Percentiles rank a stretch among this genome's conserved stretches.
These are phyloP conservation scores for Drosophila repletoides DNA, from an alignment of 1,140 invertebrate genomes.

Conservation along the genomic window DNA sequence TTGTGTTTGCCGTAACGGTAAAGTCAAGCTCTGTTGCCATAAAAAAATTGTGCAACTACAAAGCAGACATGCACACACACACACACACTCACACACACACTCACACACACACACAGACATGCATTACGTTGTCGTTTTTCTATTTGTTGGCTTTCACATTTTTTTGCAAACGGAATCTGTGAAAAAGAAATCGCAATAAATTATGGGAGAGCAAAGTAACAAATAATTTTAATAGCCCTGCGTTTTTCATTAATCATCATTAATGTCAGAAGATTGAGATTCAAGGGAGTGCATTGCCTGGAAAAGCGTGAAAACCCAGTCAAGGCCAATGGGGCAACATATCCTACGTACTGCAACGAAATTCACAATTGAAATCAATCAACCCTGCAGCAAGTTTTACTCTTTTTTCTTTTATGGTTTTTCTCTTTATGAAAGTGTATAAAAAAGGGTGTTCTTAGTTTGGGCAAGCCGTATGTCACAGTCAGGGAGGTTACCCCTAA, in stretches of 20 bases:
- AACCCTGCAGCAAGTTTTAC: conserved; percentile 43
- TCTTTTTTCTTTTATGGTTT: no score
- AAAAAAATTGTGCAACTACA: conserved; percentile 32
- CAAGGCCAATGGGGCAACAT: conserved; percentile 54
- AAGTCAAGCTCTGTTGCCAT: conserved; percentile 54
- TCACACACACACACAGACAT: not conserved
- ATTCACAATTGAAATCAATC: conserved; percentile 54
- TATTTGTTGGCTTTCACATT: conserved; percentile 53
- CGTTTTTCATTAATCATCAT: conserved; percentile 74
- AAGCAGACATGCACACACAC: not conserved
- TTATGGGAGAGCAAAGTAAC: conserved; percentile 42
- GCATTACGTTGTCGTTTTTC: conserved; percentile 31
- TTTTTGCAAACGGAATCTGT: conserved; percentile 30
- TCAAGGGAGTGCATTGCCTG: conserved; percentile 56
- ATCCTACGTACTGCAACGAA: not conserved
- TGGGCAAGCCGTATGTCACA: no score
- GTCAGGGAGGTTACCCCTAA: no score
- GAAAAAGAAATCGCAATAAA: conserved; percentile 69
- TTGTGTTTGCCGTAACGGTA: conserved; percentile 50
- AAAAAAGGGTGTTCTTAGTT: no score
- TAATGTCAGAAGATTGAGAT: conserved; percentile 63
- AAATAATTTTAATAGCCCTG: conserved; percentile 62
- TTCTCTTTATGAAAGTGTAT: no score
- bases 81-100: not conserved
- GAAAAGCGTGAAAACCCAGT: conserved; percentile 76